phyloP scores from a whole-genome alignment of 2,797 vertebrate genomes.

The Arrhamphus sclerolepis region DNA sequence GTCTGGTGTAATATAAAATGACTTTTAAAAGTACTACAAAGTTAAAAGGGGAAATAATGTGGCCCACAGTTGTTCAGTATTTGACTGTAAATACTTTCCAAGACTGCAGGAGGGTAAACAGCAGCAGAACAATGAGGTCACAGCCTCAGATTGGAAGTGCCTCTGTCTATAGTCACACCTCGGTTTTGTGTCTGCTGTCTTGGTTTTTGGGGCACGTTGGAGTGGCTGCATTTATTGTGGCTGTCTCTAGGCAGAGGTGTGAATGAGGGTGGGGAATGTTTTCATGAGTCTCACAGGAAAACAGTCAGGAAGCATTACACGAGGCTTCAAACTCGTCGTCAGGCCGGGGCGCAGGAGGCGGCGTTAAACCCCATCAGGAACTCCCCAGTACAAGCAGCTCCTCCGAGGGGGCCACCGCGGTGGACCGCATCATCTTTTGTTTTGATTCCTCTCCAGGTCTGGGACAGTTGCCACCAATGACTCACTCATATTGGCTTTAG shows the following conservation, averaged over 20 bases:
- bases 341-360: slow-evolving; percentile 39
- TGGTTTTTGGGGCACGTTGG: slow-evolving; percentile 12
- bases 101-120: not conserved
- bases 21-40: not conserved
- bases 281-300: slow-evolving; percentile 77
- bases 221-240: slow-evolving; percentile 10
- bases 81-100: not conserved
- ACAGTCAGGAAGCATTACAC: slow-evolving; percentile 73
- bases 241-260: slow-evolving; percentile 21
- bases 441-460: slow-evolving; percentile 67
- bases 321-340: slow-evolving; percentile 37
- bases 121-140: slow-evolving; percentile 2
- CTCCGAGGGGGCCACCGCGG: slow-evolving; percentile 20
- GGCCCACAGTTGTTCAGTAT: not conserved
- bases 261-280: slow-evolving; percentile 63
- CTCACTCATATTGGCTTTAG: slow-evolving; percentile 64
- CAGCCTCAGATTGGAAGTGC: slow-evolving; percentile 17
- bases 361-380: slow-evolving; percentile 45
- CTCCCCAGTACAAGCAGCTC: slow-evolving; percentile 28
- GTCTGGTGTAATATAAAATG: too few relatives aligned
- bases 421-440: slow-evolving; percentile 43
- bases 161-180: slow-evolving; percentile 19
- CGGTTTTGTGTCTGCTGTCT: not conserved
- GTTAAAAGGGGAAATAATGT: not conserved
- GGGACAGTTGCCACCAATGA: slow-evolving; percentile 72